A percentile compares a stretch with the other conserved stretches of the same genome.
These are phyloP conservation scores for Graphium colonna DNA, from an alignment of 2,888 invertebrate species.

Conservation along the genomic window DNA sequence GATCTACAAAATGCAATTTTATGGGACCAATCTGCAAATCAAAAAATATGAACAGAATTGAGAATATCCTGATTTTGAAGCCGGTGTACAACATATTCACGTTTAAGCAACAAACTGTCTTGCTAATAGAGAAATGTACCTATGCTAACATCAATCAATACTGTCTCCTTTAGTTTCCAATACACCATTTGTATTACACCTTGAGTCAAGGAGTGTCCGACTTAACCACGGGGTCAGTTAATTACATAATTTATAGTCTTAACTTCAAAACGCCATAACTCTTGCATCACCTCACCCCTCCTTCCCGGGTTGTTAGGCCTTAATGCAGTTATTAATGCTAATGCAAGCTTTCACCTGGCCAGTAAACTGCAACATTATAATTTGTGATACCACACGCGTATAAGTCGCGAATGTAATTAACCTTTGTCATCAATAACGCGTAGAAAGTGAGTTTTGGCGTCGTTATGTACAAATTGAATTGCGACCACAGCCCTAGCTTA, in stretches of 20 bases:
- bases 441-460: conserved; percentile 12
- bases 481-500: background rate
- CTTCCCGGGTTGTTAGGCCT: background rate
- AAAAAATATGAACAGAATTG: no score
- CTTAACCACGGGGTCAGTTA: background rate
- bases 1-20: no score
- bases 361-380: conserved; percentile 11
- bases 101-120: no score
- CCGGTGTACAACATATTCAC: no score
- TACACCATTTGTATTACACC: no score
- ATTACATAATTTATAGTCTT: background rate
- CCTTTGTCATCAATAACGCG: conserved; percentile 18
- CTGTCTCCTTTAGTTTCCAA: no score
- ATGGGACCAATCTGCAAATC: no score
- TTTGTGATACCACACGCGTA: conserved; percentile 10
- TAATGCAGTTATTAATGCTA: conserved; percentile 20
- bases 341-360: conserved; percentile 12
- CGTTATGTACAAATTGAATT: background rate
- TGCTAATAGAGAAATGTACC: no score
- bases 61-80: no score
- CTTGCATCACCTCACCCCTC: background rate
- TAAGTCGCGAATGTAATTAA: conserved; percentile 13
- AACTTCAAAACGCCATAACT: background rate
- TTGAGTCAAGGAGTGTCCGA: background rate
- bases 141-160: no score